Evolutionary conservation across 2,888 invertebrate genomes (phyloP).

Genomic region (Drosophila rubida): DNA sequence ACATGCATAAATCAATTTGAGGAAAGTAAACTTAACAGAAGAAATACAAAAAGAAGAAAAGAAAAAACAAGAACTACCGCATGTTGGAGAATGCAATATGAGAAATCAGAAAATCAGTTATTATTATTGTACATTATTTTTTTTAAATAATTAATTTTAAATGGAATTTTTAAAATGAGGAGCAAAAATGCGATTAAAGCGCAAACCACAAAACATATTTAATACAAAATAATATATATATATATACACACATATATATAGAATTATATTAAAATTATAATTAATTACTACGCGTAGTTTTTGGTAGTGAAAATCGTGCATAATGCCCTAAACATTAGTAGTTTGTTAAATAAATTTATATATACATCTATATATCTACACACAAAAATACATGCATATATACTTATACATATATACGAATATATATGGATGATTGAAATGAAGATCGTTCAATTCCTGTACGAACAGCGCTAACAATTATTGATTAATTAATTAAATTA

Average conservation of each 20-base stretch:
- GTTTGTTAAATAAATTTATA: slow-evolving; percentile 80
- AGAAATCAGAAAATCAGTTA: slow-evolving; percentile 46
- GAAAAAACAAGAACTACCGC: too few relatives aligned
- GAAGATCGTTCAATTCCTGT: slow-evolving; percentile 44
- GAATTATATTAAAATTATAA: slow-evolving; percentile 50
- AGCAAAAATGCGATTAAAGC: slow-evolving; percentile 53
- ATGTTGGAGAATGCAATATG: slow-evolving; percentile 9
- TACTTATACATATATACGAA: slow-evolving; percentile 37
- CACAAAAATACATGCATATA: slow-evolving; percentile 34
- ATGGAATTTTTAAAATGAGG: slow-evolving; percentile 49
- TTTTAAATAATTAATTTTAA: slow-evolving; percentile 57
- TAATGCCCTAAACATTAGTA: slow-evolving; percentile 71
- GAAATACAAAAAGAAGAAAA: slow-evolving; percentile 13
- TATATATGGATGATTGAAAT: slow-evolving; percentile 15
- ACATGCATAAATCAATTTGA: slow-evolving; percentile 28
- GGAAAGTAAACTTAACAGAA: slow-evolving; percentile 18
- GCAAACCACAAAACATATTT: slow-evolving; percentile 52
- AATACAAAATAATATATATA: slow-evolving; percentile 30
- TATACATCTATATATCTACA: slow-evolving; percentile 43
- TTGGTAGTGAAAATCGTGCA: slow-evolving; percentile 74
- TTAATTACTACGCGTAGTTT: slow-evolving; percentile 72
- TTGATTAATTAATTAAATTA: slow-evolving; percentile 59
- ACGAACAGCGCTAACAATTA: slow-evolving; percentile 75
- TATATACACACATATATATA: slow-evolving; percentile 40
- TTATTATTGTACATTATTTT: slow-evolving; percentile 67